Evolutionary conservation across 2,888 invertebrate genomes (phyloP).

Genomic region (Nebria brevicollis): DNA sequence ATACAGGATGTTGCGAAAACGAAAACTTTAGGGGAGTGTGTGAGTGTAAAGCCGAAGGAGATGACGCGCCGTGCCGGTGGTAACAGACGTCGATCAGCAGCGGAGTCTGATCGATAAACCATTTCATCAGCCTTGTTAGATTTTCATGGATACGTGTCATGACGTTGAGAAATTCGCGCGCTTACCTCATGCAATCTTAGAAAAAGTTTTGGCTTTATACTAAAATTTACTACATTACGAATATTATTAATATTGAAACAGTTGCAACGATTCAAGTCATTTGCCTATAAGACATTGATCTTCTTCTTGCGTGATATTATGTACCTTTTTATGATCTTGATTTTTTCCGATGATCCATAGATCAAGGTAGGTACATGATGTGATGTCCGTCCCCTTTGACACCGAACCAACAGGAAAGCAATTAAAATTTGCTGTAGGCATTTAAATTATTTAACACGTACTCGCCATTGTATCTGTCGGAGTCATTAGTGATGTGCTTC

Average conservation of each 20-base stretch:
- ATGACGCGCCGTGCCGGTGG: conserved; percentile 14
- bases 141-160: conserved; percentile 45
- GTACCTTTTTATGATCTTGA: not conserved
- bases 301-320: not conserved
- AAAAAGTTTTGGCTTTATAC: not conserved
- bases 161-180: conserved; percentile 25
- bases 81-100: conserved; percentile 23
- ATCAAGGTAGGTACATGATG: not conserved
- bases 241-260: not conserved
- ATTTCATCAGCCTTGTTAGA: conserved; percentile 48
- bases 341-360: conserved; percentile 1
- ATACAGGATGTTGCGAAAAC: conserved; percentile 10
- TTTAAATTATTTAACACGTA: conserved; percentile 37
- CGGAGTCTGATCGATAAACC: conserved; percentile 47
- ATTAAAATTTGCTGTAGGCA: conserved; percentile 43
- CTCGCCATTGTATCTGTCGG: conserved; percentile 23
- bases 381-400: conserved; percentile 32
- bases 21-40: not conserved
- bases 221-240: not conserved
- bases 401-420: conserved; percentile 20
- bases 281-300: not conserved
- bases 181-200: not conserved
- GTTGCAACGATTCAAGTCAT: too few relatives aligned
- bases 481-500: conserved; percentile 31
- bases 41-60: not conserved